phyloP scores from a whole-genome alignment of 2,797 vertebrate species.

The Parambassis ranga region DNA sequence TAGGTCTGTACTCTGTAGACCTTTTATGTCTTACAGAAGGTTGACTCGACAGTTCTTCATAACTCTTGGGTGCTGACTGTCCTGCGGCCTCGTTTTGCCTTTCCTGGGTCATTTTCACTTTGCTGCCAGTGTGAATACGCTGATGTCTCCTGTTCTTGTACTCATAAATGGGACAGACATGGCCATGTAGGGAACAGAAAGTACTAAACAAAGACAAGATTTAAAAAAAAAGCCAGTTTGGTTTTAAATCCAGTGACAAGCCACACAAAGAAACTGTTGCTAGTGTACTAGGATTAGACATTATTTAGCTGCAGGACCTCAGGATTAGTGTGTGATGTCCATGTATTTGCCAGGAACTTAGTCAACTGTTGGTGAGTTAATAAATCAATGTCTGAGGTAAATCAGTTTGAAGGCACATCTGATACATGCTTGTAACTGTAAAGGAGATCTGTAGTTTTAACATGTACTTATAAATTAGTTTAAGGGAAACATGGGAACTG shows the following conservation, averaged over 20 bases:
- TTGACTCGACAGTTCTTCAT: conserved; percentile 43
- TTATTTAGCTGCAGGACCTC: too few species aligned
- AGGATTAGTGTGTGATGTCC: too few species aligned
- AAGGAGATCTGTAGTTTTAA: too few species aligned
- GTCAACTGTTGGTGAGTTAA: too few species aligned
- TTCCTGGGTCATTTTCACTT: conserved; percentile 38
- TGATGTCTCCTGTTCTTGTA: conserved; percentile 44
- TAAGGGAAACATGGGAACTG: too few species aligned
- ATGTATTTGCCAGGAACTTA: too few species aligned
- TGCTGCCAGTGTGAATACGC: conserved; percentile 34
- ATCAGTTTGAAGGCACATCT: too few species aligned
- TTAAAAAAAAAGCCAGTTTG: not conserved
- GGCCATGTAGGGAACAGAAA: conserved; percentile 24
- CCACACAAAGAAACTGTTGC: not conserved
- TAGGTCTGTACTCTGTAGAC: not conserved
- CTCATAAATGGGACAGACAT: conserved; percentile 43
- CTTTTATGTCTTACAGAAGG: conserved; percentile 5
- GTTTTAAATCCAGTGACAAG: not conserved
- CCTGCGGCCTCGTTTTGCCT: conserved; percentile 41
- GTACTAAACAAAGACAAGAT: conserved; percentile 5
- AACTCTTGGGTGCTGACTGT: conserved; percentile 31
- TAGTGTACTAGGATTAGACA: too few species aligned
- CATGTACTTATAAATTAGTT: too few species aligned
- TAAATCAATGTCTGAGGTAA: too few species aligned
- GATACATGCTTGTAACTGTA: too few species aligned